Evolutionary conservation across 2,113 vertebrate genomes (phyloP).

Genomic region (Platysternon megacephalum): DNA sequence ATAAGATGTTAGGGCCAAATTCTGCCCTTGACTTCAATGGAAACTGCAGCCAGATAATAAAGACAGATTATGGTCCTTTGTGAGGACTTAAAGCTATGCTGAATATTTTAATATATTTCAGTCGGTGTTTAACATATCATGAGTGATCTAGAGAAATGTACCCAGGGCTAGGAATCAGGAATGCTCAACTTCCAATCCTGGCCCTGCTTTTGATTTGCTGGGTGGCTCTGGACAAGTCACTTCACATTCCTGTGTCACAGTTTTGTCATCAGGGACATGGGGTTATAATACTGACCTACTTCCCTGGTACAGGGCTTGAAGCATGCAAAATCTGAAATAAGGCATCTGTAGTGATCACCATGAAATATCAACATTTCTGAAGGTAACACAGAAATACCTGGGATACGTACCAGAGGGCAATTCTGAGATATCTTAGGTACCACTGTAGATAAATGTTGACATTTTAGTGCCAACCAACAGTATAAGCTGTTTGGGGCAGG

Average conservation of each 20-base stretch:
- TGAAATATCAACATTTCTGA: neutral
- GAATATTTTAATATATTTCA: neutral
- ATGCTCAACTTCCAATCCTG: neutral
- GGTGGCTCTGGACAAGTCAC: neutral
- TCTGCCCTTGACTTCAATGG: too few species aligned
- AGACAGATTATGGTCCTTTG: too few species aligned
- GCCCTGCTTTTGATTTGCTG: neutral
- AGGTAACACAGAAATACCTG: fast-evolving
- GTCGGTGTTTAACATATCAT: fast-evolving
- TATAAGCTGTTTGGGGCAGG: neutral
- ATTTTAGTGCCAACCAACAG: fast-evolving
- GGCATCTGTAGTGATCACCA: neutral
- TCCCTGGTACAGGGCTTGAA: neutral
- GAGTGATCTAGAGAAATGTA: neutral
- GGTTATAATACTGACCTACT: fast-evolving
- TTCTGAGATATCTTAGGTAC: neutral
- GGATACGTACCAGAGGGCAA: neutral
- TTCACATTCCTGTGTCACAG: neutral
- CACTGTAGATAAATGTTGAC: neutral
- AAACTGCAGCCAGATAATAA: too few species aligned
- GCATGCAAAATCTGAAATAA: fast-evolving
- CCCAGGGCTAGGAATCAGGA: neutral
- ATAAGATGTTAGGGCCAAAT: too few species aligned
- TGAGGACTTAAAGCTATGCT: too few species aligned
- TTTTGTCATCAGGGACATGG: neutral